Evolutionary conservation across 2,113 vertebrate species (phyloP), one percentile per base, ranked within the genome.

Genomic region (Leptobrachium leishanense): DNA sequence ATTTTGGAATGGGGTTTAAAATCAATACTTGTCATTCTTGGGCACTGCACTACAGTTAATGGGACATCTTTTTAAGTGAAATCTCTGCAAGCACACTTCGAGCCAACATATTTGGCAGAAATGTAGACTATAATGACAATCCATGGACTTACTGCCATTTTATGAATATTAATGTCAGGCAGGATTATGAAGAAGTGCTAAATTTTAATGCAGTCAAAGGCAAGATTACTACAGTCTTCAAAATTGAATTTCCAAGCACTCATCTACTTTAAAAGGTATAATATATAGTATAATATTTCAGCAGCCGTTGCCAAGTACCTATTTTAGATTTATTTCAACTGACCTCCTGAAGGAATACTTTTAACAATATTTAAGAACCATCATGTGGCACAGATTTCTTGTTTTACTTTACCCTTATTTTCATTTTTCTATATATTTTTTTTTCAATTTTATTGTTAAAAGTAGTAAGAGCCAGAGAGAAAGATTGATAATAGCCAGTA

Each of bases 21-120:
- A 92, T 94, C 92, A 90, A 88, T 93, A 88, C 80, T 86, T 92
- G 89, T 89, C 87, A 87, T 89, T 82, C 72, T 71, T 82, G 76
- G 55, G 39, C 57, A 43, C 82, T 79, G 77, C 79, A 84, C 76
- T 87, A 87, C 85, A 85, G 88, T 89, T 81, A 83, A 81, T 81
- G 82, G 82, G 79, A 84, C 82, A 86, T 86, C 20, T 91, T 91
- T 91, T 85, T 89, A 65, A 87, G 86, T 77, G 82, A 87, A 84
- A 87, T 90, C 79, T 83, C 70, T 66, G 3, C 53, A 74, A 83
- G 2, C 81, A 78, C 54, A 81, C 77, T 66, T 74, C 72, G 83
- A 85, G 82, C 77, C 84, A 13, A 68, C 81, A 62, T 74, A 85
- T 85, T 85, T 88, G 68, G 74, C 4, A 39, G 85, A 78, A 57